Base-by-base conservation (phyloP, 2,888 invertebrate genomes). In the Ptychoptera contaminata region DNA sequence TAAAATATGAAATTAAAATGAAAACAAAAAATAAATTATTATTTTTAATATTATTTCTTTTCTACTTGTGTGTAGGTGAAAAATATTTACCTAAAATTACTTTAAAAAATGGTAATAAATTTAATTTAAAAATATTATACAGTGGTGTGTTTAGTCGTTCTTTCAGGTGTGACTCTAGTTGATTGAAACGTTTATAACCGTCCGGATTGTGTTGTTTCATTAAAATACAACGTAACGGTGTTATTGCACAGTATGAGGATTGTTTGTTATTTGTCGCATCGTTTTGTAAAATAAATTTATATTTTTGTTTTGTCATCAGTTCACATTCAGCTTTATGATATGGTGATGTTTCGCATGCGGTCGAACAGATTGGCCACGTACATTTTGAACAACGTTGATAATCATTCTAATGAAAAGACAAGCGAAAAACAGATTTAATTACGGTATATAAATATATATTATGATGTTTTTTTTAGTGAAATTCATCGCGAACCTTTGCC, bases 351-450 rank as follows among this genome's bases (percentile, higher is more conserved):
- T 77, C 75, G 56, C 82, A 82, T 30, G 67, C 58, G 1, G 61
- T 58, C 2, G 72, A 68, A 53, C 82, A 83, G 62, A 82, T 60
- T 0, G 82, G 82, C 81, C 82, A 82, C 12, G 70, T 67, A 55
- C 82, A 82, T 11, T 64, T 63, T 0, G 67, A 60, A 55, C 79
- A 80, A 56, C 72, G 72, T 52, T 74, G 71, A 46, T 68, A 75
- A 52, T 73, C 71, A 42, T 59, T 59, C 8, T 36, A 8, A 23
- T 8, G 5, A 12, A 12, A 11, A 36, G 4, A 12, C 8, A 36
- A 36, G 8, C 5, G 12, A 2, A 36, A 12, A 36, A n/a, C 8
- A 36, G 12, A 36, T 12, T 8, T 36, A 36, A 36, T 12, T 36
- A 36, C 12, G 14, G 12, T 12, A 6, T n/a, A 35, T 8, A 35